Base-by-base conservation (phyloP, 2,888 invertebrate genomes). In the Epistrophe eligans region DNA sequence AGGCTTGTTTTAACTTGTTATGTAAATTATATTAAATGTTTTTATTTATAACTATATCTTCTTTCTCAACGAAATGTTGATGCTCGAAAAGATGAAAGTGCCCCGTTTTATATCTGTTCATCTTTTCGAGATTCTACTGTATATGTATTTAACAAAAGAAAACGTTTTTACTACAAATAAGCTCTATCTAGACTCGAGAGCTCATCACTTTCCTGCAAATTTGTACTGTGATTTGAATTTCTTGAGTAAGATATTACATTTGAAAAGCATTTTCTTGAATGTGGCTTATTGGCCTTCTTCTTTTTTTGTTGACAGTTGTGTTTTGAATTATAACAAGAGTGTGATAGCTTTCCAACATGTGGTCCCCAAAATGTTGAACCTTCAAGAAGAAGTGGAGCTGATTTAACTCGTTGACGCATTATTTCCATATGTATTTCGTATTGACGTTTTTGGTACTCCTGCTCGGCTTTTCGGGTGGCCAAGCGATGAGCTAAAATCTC, bases 391-490 rank as follows among this genome's bases (percentile, higher is more conserved):
- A 93, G 85, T 0, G 93, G 93, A 0, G 93, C 92, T 0, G 93
- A 91, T 85, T 92, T 92, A 1, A 93, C 93, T 0, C 93, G 90
- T 77, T 93, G 91, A 0, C 91, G 90, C 93, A 93, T 93, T 88
- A 93, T 80, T 74, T 92, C 91, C 92, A 93, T 92, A 72, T 92
- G 91, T 7, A 92, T 88, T 19, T 92, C 91, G 45, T 93, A 92
- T 70, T 92, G 91, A 13, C 92, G 91, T 72, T 92, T 90, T 60
- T 92, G 91, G 15, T 92, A 74, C 1, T 91, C 91, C 76, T 93
- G 93, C 77, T 93, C 93, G 0, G 92, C 93, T 81, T 92, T 92
- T 24, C 93, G 90, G 11, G 93, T 92, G 13, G 93, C 93, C 67
- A 93, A 79, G 4, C 93, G 91, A 4, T 92, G 89, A 4, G 90